Base-by-base conservation (phyloP, 2,888 invertebrate genomes). In the Linnaemya vulpina region DNA sequence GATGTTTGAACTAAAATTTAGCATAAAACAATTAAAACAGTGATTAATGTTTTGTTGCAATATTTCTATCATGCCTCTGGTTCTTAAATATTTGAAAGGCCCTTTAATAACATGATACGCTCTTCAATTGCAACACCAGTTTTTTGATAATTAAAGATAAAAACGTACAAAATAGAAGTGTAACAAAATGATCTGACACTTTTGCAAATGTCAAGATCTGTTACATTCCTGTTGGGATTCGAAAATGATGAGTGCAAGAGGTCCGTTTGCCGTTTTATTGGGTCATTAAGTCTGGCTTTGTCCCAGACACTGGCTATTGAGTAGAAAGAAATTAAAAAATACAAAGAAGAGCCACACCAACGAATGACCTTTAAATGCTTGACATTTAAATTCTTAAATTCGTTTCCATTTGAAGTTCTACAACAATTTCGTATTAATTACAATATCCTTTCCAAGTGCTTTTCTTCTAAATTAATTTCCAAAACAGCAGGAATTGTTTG, bases 401-500 rank as follows among this genome's bases (percentile, higher is more conserved):
- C 5, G 2, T 17, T 13, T 17, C 49, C 40, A 3, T n/a, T 40
- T 17, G 40, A 53, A 11, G 4, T 38, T n/a, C 38, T 53, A 9
- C 53, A 17, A 17, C 30, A 15, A 13, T 46, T 25, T 55, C 5
- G 22, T 7, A 63, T 15, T 0, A n/a, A n/a, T n/a, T n/a, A n/a
- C n/a, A n/a, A n/a, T n/a, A n/a, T 55, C 15, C 15, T 25, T 76
- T 74, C 55, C 46, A 40, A 67, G 46, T 67, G 55, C 68, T 63
- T 46, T 67, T 22, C 63, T 51, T 68, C 3, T 30, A 30, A 30
- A 30, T 22, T 58, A 20, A 49, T 67, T 82, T 76, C 40, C 11
- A 20, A 65, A 77, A 67, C 83, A 78, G 68, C 83, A 83, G 68
- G 53, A 25, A 11, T n/a, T n/a, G n/a, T n/a, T 1, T 62, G 11